Base-by-base conservation (phyloP, 2,888 invertebrate species). In the Yponomeuta plumbellus region DNA sequence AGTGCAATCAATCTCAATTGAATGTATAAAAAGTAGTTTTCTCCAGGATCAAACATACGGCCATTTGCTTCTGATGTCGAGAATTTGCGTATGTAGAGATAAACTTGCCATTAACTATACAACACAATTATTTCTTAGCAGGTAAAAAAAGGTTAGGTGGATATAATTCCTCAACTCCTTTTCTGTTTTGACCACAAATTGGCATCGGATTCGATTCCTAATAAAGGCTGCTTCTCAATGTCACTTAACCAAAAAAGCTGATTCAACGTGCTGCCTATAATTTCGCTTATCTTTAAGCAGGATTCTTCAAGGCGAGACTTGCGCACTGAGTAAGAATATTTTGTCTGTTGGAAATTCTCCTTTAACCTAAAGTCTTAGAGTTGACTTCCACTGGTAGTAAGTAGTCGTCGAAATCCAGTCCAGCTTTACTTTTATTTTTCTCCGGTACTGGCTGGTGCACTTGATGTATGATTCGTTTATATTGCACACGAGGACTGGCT, bases 191-290 rank as follows among this genome's bases (percentile, higher is more conserved):
- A 23, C 21, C 59, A 23, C 75, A 76, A 76, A 78, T 74, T 72
- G 69, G 69, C 70, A 67, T 73, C 73, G 71, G 70, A 70, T 74
- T 72, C 75, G 72, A 76, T 76, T 68, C 80, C 80, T 76, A 82
- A 80, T 80, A 81, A 74, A 80, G 67, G 64, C 65, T 67, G 74
- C 11, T 13, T 71, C 70, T 77, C 82, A 82, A 81, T 84, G 83
- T 22, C 80, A 75, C 79, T 79, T 78, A 52, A 79, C 84, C 80
- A 82, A 83, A 84, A 82, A 83, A 79, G 76, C 77, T 76, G 73
- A 74, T 75, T 74, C 73, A 68, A 72, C 71, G 70, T 71, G 73
- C 76, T 76, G 74, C 73, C 71, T 75, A 72, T 73, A 73, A 71
- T 69, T 76, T 75, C 72, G 75, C 70, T 75, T 78, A 76, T 75